Evolutionary conservation across 1,140 invertebrate genomes (phyloP), one percentile per base, ranked within the genome.

Genomic region (Amphibalanus amphitrite): DNA sequence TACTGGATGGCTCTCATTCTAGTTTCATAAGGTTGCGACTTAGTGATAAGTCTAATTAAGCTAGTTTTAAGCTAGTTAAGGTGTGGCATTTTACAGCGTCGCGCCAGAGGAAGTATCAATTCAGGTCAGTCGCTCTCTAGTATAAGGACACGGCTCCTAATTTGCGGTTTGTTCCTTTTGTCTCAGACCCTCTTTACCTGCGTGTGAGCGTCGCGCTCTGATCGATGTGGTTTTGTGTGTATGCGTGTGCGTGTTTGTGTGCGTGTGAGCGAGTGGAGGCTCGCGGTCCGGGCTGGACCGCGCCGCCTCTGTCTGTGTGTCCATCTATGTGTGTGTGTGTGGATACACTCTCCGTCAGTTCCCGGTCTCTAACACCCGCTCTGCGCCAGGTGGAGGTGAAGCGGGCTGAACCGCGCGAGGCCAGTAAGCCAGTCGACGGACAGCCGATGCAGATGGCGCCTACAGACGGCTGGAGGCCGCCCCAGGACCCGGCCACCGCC

Each of bases 401-500:
- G 82, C 90, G 90, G 76, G 92, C 92, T 13, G 91, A 95, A 81
- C 91, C 91, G 0, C 85, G 91, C 65, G 91, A 95, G 28, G 47
- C 47, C 47, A 59, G 20, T 23, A 59, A 59, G 47, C 47, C 10
- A 20, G 4, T 4, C 33, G 47, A 59, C 47, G 17, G 47, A 3
- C 47, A 59, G 47, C 47, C 47, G 47, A 59, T 59, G 47, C 47
- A 59, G 47, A 59, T 59, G 13, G 1, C 47, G 47, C 47, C 47
- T 8, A 1, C 13, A 23, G 47, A 59, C 47, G 23, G 1, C 47
- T 59, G 47, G 47, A 8, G 47, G 47, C 47, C 47, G 47, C 47
- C 47, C 10, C 47, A 59, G 47, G 47, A 59, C 1, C 47, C 47
- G 10, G 47, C 33, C 33, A 15, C 33, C 33, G 33, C 47, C 6